Evolutionary conservation across 2,113 vertebrate genomes (phyloP).

Genomic region (Maccullochella peelii): DNA sequence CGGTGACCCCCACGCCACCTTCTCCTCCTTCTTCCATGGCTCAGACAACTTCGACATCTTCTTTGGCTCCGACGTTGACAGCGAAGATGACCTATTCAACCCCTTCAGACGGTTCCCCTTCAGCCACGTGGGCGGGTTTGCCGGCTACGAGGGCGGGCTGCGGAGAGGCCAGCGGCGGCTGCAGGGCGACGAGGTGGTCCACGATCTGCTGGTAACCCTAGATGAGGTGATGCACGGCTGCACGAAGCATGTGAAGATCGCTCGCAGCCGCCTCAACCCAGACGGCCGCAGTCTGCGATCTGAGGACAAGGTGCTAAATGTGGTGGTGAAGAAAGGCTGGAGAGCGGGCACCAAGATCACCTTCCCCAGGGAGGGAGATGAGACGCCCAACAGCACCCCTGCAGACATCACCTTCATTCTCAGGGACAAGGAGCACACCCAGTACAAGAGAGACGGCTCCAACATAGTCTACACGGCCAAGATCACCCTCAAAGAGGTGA

Average conservation of each 20-base stretch:
- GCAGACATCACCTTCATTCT: constrained; percentile 96
- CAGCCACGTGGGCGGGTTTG: constrained; percentile 87
- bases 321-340: constrained; percentile 98
- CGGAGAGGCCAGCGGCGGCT: constrained; percentile 79
- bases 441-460: constrained; percentile 94
- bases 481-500: constrained; percentile 95
- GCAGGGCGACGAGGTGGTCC: constrained; percentile 82
- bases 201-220: constrained; percentile 91
- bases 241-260: constrained; percentile 95
- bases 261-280: constrained; percentile 89
- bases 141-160: constrained; percentile 83
- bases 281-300: constrained; percentile 89
- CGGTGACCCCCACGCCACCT: constrained; percentile 88
- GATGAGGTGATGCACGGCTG: constrained; percentile 94
- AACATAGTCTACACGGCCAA: constrained; percentile 93
- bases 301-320: constrained; percentile 96
- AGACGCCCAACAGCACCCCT: constrained; percentile 90
- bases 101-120: constrained; percentile 91
- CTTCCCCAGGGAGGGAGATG: constrained; percentile 95
- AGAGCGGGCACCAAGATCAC: constrained; percentile 97
- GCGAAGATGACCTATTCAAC: constrained; percentile 92
- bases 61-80: constrained; percentile 90
- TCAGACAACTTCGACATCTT: constrained; percentile 91
- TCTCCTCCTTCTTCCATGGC: constrained; percentile 77
- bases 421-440: constrained; percentile 92